Percentiles rank a stretch among this genome's conserved stretches.
These are phyloP conservation scores for Centropyge bicolor DNA, from an alignment of 2,797 vertebrate species.

Conservation along the genomic window DNA sequence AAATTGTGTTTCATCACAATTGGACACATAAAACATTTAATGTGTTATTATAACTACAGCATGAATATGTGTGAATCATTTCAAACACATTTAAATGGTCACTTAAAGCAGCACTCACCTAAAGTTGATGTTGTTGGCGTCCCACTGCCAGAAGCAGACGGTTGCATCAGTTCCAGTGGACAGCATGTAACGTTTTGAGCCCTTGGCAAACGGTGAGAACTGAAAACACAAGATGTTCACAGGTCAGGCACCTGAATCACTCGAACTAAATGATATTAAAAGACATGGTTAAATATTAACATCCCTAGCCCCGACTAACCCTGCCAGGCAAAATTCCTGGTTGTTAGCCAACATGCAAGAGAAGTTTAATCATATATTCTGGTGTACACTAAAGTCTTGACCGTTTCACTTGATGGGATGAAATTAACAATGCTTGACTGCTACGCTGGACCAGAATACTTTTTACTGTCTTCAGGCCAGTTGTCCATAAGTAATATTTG, in stretches of 20 bases:
- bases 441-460: neutral
- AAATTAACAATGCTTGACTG: neutral
- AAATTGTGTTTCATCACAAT: neutral
- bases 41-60: too few relatives aligned
- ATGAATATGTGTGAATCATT: neutral
- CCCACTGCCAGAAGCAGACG: slow-evolving; percentile 99
- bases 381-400: neutral
- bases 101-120: slow-evolving; percentile 82
- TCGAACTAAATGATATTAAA: neutral
- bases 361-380: slow-evolving; percentile 6
- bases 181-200: slow-evolving; percentile 94
- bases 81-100: neutral
- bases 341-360: neutral
- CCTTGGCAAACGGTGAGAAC: slow-evolving; percentile 98
- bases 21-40: neutral
- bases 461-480: neutral
- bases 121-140: slow-evolving; percentile 92
- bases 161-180: slow-evolving; percentile 98
- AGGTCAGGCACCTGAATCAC: neutral
- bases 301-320: too few relatives aligned
- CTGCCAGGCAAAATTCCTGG: neutral
- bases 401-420: neutral
- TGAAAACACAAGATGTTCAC: slow-evolving; percentile 68
- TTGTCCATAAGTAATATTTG: neutral
- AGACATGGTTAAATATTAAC: slow-evolving; percentile 8